A percentile compares a stretch with the other conserved stretches of the same genome.
These are phyloP conservation scores for Trichechus manatus DNA, from an alignment of 2,113 vertebrate genomes.

Conservation along the genomic window DNA sequence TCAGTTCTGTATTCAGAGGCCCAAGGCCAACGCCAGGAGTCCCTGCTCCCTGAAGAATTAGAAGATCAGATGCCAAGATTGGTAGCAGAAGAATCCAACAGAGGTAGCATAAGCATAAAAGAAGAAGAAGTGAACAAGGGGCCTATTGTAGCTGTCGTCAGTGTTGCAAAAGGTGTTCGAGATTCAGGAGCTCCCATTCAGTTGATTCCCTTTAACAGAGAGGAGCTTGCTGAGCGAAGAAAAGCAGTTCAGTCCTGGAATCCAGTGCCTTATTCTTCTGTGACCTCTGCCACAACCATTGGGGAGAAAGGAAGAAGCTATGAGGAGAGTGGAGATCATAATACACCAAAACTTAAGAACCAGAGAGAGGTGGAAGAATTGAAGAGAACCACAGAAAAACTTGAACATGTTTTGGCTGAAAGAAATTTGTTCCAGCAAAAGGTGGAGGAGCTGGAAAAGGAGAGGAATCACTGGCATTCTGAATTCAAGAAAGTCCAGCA, in stretches of 20 bases:
- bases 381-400: slow-evolving; percentile 73
- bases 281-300: neutral
- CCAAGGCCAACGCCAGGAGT: slow-evolving; percentile 48
- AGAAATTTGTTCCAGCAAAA: slow-evolving; percentile 82
- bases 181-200: slow-evolving; percentile 77
- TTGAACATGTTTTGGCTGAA: slow-evolving; percentile 79
- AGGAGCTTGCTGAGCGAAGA: slow-evolving; percentile 70
- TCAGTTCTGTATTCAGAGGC: slow-evolving; percentile 58
- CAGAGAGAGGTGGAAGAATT: slow-evolving; percentile 77
- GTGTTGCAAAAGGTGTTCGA: slow-evolving; percentile 75
- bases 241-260: slow-evolving; percentile 52
- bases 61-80: slow-evolving; percentile 80
- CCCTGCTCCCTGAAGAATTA: slow-evolving; percentile 71
- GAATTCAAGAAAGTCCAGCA: slow-evolving; percentile 84
- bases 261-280: slow-evolving; percentile 59
- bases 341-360: slow-evolving; percentile 55
- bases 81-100: slow-evolving; percentile 74
- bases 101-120: slow-evolving; percentile 48
- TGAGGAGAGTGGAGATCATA: slow-evolving; percentile 42
- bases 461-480: slow-evolving; percentile 82
- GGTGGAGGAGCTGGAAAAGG: slow-evolving; percentile 82
- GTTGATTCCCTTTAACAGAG: slow-evolving; percentile 79
- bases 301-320: slow-evolving; percentile 53
- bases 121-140: slow-evolving; percentile 65
- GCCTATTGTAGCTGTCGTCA: slow-evolving; percentile 77